These are phyloP conservation scores for Stenolophus ochropezus DNA, from an alignment of 2,888 invertebrate genomes.

Conservation along the genomic window DNA sequence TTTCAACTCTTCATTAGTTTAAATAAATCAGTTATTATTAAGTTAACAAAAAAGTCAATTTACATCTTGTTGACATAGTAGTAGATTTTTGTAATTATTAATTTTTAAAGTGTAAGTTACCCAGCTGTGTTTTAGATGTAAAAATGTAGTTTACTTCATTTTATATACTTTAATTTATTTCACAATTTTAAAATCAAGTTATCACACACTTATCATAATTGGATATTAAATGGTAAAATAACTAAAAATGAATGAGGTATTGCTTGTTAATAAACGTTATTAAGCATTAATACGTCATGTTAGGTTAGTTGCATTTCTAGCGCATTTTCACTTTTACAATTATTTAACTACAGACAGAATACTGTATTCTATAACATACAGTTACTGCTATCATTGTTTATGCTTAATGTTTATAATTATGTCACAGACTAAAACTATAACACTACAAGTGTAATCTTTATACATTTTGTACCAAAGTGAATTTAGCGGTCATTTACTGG, in stretches of 20 bases:
- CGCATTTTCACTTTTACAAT: conserved; percentile 52
- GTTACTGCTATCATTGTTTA: conserved; percentile 64
- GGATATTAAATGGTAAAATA: conserved; percentile 41
- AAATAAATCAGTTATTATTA: conserved; percentile 8
- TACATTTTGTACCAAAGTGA: no score
- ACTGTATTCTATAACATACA: conserved; percentile 58
- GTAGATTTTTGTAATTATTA: conserved; percentile 14
- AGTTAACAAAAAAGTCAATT: conserved; percentile 18
- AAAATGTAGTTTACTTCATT: conserved; percentile 15
- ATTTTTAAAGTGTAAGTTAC: conserved; percentile 29
- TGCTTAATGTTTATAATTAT: conserved; percentile 60
- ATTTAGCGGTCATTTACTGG: no score
- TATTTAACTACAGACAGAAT: conserved; percentile 60
- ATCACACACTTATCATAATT: conserved; percentile 51
- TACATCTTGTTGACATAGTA: conserved; percentile 11
- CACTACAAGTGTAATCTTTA: conserved; percentile 59
- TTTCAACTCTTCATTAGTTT: not conserved
- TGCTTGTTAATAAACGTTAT: conserved; percentile 52
- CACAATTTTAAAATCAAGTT: conserved; percentile 42
- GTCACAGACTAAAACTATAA: conserved; percentile 60
- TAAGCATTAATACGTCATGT: conserved; percentile 62
- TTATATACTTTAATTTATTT: conserved; percentile 44
- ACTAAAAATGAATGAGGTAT: conserved; percentile 49
- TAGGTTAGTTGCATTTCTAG: conserved; percentile 63
- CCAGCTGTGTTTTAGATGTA: conserved; percentile 26